Evolutionary conservation across 1,140 invertebrate species (phyloP).

Genomic region (Pseudomyrmex cubaensis): DNA sequence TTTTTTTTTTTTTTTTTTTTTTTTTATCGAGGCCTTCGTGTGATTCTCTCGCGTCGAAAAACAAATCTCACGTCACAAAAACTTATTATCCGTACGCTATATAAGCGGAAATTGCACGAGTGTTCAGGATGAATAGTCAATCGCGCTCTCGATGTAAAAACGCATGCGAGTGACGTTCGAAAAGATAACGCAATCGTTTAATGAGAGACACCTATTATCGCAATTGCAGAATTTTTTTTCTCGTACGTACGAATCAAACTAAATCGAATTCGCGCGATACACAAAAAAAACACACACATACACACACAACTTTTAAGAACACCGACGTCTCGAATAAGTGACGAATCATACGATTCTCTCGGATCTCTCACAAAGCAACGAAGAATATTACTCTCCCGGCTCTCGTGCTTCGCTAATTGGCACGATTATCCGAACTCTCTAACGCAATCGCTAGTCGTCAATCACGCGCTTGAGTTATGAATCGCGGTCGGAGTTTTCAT

Average conservation of each 20-base stretch:
- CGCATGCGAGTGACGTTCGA: not conserved
- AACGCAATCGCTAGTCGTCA: not conserved
- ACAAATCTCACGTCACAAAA: constrained; percentile 12
- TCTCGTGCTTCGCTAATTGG: constrained; percentile 33
- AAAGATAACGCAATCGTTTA: not conserved
- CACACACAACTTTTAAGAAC: not conserved
- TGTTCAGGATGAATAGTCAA: constrained; percentile 12
- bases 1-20: not conserved
- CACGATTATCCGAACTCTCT: constrained; percentile 38
- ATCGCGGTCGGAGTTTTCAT: constrained; percentile 35
- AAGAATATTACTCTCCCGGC: not conserved
- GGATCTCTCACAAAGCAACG: not conserved
- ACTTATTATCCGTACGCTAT: not conserved
- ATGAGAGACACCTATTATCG: not conserved
- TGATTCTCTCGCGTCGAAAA: constrained; percentile 11
- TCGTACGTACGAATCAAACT: no score
- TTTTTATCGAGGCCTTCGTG: not conserved
- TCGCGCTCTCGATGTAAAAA: not conserved
- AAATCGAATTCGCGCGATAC: no score
- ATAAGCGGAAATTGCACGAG: constrained; percentile 1
- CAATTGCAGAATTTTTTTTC: no score
- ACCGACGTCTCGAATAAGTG: no score
- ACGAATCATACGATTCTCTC: no score
- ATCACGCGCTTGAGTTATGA: constrained; percentile 7
- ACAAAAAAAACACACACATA: not conserved